Evolutionary conservation across 1,140 invertebrate genomes (phyloP), one percentile per base, ranked within the genome.

Genomic region (Stegodyphus dumicola): DNA sequence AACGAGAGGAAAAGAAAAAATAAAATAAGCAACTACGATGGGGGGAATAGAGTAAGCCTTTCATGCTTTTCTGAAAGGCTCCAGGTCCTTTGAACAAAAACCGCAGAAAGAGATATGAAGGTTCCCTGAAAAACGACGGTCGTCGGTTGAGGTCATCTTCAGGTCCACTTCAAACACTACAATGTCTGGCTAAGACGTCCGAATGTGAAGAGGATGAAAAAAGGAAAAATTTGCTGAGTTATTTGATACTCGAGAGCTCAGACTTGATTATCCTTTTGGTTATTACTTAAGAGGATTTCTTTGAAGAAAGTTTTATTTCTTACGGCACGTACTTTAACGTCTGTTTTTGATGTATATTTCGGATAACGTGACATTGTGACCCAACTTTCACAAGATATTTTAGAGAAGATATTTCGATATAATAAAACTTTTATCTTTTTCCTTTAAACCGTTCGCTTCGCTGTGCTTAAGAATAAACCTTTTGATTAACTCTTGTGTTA

Each of bases 141-240:
- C 33, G 33, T 33, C 33, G 33, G 33, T 3, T 13, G 56, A 49
- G 51, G 15, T 75, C 73, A 75, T 75, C 52, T 75, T 49, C 69
- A 71, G 33, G 49, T 49, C 15, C 69, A 51, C 15, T 71, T 75
- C 5, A 75, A 15, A 33, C 53, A 56, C 17, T 17, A 11, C 73
- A 75, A 75, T 75, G 5, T 49, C 54, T 48, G 9, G 11, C 52
- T 54, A 56, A 33, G n/a, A 56, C 49, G 18, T 18, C 10, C 51
- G 9, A 5, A 74, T 52, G n/a, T 53, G 49, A 73, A 56, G n/a
- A 60, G 53, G 53, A 51, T 13, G 13, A 71, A 71, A 49, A 17
- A 56, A 51, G 33, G 13, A 71, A 71, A 49, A 74, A 54, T 18
- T 49, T 60, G 73, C 73, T 75, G 73, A 75, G 73, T 18, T 75